Evolutionary conservation across 2,888 invertebrate genomes (phyloP).

Genomic region (Allophyes oxyacanthae): DNA sequence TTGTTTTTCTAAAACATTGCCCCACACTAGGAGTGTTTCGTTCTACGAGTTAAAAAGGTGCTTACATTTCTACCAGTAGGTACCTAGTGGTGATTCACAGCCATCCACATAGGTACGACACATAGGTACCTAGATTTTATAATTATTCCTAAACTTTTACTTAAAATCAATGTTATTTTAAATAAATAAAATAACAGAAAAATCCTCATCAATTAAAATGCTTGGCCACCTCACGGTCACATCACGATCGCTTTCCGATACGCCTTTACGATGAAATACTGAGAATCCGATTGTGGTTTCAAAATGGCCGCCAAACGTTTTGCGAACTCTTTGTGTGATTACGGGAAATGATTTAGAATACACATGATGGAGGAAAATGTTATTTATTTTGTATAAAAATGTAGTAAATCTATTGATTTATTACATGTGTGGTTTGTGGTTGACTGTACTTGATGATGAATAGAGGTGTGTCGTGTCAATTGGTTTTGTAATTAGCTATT

Average conservation of each 20-base stretch:
- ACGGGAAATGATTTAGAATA: conserved; percentile 58
- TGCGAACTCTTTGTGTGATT: conserved; percentile 57
- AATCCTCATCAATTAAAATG: conserved; percentile 10
- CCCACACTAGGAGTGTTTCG: no score
- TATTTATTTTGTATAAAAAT: conserved; percentile 33
- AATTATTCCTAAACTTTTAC: no score
- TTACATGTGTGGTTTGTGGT: conserved; percentile 22
- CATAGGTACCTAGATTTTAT: no score
- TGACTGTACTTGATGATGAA: background rate
- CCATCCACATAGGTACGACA: no score
- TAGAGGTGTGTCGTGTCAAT: conserved; percentile 8
- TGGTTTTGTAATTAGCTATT: no score
- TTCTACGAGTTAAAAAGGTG: no score
- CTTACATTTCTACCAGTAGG: no score
- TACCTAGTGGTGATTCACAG: no score
- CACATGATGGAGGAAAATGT: conserved; percentile 37
- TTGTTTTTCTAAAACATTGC: no score
- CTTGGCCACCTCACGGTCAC: conserved; percentile 32
- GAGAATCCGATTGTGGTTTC: conserved; percentile 73
- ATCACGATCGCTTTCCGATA: conserved; percentile 56
- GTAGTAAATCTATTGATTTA: conserved; percentile 30
- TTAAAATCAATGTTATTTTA: no score
- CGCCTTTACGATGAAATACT: conserved; percentile 65
- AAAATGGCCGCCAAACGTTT: conserved; percentile 59
- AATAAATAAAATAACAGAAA: no score